Evolutionary conservation across 2,888 invertebrate species (phyloP), one percentile per base, ranked within the genome.

Genomic region (Rhorus exstirpatorius): DNA sequence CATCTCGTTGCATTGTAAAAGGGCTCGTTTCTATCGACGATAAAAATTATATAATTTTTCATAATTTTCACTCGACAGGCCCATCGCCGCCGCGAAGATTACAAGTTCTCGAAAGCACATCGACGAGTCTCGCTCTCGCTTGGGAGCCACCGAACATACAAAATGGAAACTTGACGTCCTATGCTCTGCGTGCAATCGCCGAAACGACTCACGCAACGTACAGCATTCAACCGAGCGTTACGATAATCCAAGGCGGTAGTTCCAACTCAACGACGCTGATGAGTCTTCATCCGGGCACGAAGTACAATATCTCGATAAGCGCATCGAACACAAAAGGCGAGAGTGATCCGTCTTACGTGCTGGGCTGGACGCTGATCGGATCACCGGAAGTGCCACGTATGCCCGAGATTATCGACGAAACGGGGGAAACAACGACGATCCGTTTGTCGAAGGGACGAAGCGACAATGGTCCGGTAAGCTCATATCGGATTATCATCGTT

Each of bases 391-490:
- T 90, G 77, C 98, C 98, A 1, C 93, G 94, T 0, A 94, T 94
- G 71, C 97, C 98, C 24, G 93, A 94, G 87, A 94, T 97, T 17
- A 86, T 95, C 10, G 94, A 94, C 60, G 94, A 94, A 80, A 94
- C 94, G 17, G 95, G 95, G 6, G 94, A 94, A 10, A 95, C 95
- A 70, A 95, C 97, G 89, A 94, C 94, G 0, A 94, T 98, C 3
- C 94, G 95, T 85, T 94, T 98, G 35, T 94, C 95, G 8, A 94
- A 96, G 83, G 95, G 96, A 0, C 94, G 93, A 67, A 97, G 97
- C 92, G 95, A 96, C 53, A 96, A 96, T 90, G 98, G 98, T 0
- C 98, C 98, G 0, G 94, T 98, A 0, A 95, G 95, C 14, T 94
- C 95, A 86, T 97, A 98, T 88, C 94, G 96, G 88, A 93, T 98